These are phyloP conservation scores for Nyctibius bracteatus DNA, from an alignment of 2,113 vertebrate species.

Conservation along the genomic window DNA sequence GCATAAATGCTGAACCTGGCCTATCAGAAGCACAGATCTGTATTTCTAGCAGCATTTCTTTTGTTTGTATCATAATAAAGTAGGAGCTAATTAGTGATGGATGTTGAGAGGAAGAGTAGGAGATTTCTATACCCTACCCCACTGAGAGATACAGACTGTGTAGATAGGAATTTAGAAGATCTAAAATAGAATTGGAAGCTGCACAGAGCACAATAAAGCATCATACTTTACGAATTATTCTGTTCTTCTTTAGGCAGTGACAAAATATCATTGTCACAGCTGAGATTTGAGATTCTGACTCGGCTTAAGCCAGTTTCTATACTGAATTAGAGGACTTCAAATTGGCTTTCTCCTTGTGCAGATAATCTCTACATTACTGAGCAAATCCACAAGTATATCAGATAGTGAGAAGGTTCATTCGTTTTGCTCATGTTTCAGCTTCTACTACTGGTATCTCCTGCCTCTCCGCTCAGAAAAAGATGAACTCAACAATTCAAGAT, in stretches of 20 bases:
- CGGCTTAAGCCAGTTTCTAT: neutral
- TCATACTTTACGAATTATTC: neutral
- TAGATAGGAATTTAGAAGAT: neutral
- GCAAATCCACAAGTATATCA: neutral
- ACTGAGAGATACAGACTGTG: neutral
- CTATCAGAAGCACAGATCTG: neutral
- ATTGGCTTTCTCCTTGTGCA: neutral
- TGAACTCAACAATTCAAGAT: neutral
- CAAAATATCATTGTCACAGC: neutral
- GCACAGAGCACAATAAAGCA: neutral
- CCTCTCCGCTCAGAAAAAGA: neutral
- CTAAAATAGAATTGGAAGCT: neutral
- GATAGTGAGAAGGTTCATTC: neutral
- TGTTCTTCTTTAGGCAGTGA: neutral
- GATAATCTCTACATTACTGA: neutral
- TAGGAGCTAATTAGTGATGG: neutral
- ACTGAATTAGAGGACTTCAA: neutral
- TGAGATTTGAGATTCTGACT: neutral
- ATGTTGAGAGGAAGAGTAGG: neutral
- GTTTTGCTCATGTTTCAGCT: neutral
- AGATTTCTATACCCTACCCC: neutral
- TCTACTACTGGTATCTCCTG: neutral
- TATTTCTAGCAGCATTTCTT: neutral
- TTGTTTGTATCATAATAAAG: neutral
- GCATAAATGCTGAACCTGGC: neutral